Conservation (phyloP, 2,797 vertebrate species). For the Spizella passerina region DNA sequence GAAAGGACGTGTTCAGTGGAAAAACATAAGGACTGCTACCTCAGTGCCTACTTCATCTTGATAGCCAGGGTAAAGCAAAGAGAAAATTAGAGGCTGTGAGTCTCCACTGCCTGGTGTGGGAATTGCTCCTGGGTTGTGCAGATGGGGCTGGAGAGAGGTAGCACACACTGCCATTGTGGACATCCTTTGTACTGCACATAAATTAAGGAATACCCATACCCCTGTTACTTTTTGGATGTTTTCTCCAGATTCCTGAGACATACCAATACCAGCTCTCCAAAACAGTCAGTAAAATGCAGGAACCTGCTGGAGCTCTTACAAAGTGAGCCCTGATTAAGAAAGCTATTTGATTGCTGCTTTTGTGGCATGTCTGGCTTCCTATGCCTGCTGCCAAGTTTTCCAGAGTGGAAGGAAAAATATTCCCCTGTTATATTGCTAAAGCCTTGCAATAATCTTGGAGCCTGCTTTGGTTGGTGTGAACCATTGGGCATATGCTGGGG, state of each 20-base stretch:
- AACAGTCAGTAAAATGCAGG: neutral
- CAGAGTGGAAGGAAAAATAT: neutral
- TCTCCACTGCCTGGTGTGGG: neutral
- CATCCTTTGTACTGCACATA: neutral
- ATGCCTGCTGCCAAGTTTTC: neutral
- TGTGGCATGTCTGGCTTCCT: neutral
- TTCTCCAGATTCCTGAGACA: neutral
- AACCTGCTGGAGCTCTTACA: neutral
- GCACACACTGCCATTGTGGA: neutral
- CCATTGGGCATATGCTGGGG: fast-evolving
- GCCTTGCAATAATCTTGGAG: neutral
- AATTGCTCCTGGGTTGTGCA: neutral
- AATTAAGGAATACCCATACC: neutral
- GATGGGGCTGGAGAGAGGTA: neutral
- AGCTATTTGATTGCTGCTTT: neutral
- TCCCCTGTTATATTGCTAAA: neutral
- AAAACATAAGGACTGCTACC: neutral
- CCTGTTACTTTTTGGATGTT: neutral
- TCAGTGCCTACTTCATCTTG: neutral
- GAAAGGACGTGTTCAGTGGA: neutral
- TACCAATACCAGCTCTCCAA: neutral
- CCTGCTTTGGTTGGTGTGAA: neutral
- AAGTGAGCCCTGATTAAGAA: neutral
- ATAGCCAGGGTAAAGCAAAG: neutral
- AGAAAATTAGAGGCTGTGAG: neutral